These are phyloP conservation scores for Crax fasciolata DNA, from an alignment of 2,797 vertebrate species.

Conservation along the genomic window DNA sequence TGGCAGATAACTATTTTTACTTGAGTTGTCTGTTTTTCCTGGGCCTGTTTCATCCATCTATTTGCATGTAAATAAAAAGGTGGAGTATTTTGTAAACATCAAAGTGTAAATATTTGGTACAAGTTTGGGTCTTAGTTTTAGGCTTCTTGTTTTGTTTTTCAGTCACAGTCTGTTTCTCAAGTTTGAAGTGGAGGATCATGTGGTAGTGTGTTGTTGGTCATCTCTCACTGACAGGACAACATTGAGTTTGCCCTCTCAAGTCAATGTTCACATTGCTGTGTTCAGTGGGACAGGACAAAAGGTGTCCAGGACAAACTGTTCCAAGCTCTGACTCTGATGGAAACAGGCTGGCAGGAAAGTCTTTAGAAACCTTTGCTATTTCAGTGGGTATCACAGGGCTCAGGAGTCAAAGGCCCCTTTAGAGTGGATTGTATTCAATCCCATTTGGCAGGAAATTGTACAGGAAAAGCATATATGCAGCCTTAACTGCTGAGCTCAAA, in stretches of 20 bases:
- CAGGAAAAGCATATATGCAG: background rate
- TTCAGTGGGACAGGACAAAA: background rate
- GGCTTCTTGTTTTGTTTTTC: background rate
- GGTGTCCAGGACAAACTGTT: slow-evolving; percentile 22
- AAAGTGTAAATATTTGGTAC: slow-evolving; percentile 13
- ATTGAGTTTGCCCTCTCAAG: background rate
- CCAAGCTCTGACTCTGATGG: slow-evolving; percentile 28
- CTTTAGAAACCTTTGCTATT: slow-evolving; percentile 29
- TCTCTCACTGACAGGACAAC: background rate
- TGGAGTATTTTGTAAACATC: background rate
- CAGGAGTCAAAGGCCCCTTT: background rate
- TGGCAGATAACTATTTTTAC: background rate
- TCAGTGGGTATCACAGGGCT: background rate
- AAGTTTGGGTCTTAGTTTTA: background rate
- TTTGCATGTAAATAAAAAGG: background rate
- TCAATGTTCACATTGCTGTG: background rate
- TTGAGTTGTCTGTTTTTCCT: background rate
- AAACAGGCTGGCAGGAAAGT: background rate
- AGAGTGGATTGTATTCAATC: accelerated
- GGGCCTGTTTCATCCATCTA: background rate
- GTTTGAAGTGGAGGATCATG: background rate
- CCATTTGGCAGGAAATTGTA: background rate
- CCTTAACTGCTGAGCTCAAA: background rate
- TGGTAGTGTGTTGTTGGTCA: background rate
- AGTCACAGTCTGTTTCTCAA: background rate